phyloP scores from a whole-genome alignment of 2,888 invertebrate species.

The Brenthis daphne region DNA sequence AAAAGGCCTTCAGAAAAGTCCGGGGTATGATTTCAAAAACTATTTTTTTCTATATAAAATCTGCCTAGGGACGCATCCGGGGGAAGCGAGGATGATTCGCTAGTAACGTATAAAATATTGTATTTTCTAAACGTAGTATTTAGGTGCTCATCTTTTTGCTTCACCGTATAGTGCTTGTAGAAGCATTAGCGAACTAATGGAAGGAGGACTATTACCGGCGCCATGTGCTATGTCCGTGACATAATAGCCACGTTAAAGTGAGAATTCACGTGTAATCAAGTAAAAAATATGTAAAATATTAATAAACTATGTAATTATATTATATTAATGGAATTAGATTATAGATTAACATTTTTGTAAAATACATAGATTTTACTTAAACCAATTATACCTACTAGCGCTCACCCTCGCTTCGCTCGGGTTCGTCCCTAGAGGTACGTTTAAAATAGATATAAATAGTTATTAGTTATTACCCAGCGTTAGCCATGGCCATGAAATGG shows the following conservation, averaged over 20 bases:
- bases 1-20: too few species aligned
- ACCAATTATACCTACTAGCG: too few species aligned
- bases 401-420: too few species aligned
- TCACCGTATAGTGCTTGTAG: background rate
- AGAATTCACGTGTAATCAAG: background rate
- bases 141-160: background rate
- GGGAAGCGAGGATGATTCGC: background rate
- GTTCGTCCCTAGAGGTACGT: too few species aligned
- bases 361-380: too few species aligned
- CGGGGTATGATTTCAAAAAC: too few species aligned
- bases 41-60: too few species aligned
- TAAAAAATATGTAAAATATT: constrained; percentile 1
- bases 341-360: too few species aligned
- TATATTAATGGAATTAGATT: too few species aligned
- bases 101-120: background rate
- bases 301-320: background rate
- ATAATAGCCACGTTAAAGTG: constrained; percentile 7
- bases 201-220: background rate
- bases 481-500: too few species aligned
- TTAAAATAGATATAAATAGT: too few species aligned
- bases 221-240: background rate
- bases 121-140: background rate
- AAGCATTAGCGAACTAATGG: constrained; percentile 5
- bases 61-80: background rate
- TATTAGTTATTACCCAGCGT: too few species aligned